Evolutionary conservation across 2,797 vertebrate genomes (phyloP).

Genomic region (Hirundo rustica): DNA sequence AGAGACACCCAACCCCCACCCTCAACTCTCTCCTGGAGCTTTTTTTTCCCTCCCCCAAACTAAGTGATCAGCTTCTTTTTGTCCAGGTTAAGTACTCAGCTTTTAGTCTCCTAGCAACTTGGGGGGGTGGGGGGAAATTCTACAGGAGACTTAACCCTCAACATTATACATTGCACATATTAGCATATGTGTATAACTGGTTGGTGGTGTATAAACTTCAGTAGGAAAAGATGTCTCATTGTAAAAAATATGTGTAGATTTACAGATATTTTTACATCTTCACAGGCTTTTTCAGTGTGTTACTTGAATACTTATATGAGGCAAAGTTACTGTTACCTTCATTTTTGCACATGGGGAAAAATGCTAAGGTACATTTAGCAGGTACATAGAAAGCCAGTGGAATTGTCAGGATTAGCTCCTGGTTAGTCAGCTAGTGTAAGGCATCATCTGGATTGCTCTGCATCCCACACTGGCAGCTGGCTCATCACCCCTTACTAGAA

Average conservation of each 20-base stretch:
- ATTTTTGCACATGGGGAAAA: not conserved
- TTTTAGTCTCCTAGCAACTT: too few species aligned
- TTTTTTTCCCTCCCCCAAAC: too few species aligned
- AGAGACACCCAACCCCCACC: too few species aligned
- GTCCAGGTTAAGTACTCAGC: too few species aligned
- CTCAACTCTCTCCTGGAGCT: too few species aligned
- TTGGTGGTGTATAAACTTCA: not conserved
- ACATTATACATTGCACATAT: rapidly evolving
- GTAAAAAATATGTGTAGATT: not conserved
- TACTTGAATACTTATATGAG: not conserved
- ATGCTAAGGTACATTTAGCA: not conserved
- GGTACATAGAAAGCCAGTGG: not conserved
- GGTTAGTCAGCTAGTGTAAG: not conserved
- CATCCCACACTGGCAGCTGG: not conserved
- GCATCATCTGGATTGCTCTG: not conserved
- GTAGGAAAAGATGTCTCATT: not conserved
- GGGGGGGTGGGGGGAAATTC: too few species aligned
- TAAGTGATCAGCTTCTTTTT: too few species aligned
- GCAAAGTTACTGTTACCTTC: not conserved
- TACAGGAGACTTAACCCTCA: too few species aligned
- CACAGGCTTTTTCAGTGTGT: not conserved
- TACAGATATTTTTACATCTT: not conserved
- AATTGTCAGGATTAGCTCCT: not conserved
- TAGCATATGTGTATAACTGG: not conserved
- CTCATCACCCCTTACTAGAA: not conserved